Conservation (phyloP, 2,888 invertebrate genomes). For the Brachyopa scutellaris region DNA sequence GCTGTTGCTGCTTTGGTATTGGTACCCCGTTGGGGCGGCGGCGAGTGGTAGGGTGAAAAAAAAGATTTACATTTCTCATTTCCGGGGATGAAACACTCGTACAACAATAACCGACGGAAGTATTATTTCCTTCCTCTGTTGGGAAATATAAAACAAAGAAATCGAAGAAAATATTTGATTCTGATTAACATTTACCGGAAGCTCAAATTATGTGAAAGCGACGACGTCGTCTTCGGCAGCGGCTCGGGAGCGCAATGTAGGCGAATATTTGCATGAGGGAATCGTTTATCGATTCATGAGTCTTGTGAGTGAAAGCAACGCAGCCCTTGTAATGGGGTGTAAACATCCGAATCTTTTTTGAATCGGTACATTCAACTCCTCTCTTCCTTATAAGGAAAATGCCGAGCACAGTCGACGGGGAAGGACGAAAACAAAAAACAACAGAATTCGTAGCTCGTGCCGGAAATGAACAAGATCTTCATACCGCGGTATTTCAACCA, state of each 20-base stretch:
- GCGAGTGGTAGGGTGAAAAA: neutral
- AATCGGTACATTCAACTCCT: too few species aligned
- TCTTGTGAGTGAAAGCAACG: neutral
- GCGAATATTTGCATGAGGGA: constrained; percentile 37
- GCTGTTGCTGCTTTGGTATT: neutral
- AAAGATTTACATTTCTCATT: constrained; percentile 60
- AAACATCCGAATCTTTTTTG: constrained; percentile 23
- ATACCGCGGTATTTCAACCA: neutral
- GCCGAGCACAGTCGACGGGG: too few species aligned
- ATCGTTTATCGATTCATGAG: constrained; percentile 53
- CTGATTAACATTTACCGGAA: constrained; percentile 49
- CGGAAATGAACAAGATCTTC: neutral
- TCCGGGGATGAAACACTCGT: constrained; percentile 34
- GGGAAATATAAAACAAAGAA: neutral
- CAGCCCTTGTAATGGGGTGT: constrained; percentile 30
- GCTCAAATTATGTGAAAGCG: constrained; percentile 22
- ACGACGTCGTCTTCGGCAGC: too few species aligned
- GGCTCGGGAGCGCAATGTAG: neutral
- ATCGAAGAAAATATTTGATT: constrained; percentile 44
- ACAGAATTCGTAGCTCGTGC: neutral
- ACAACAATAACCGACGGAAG: constrained; percentile 42
- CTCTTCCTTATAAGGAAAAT: too few species aligned
- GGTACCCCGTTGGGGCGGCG: too few species aligned
- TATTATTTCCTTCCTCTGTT: constrained; percentile 29
- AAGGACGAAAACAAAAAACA: too few species aligned